Evolutionary conservation across 2,797 vertebrate species (phyloP), one percentile per base, ranked within the genome.

Genomic region (Sebastes matsubarae): DNA sequence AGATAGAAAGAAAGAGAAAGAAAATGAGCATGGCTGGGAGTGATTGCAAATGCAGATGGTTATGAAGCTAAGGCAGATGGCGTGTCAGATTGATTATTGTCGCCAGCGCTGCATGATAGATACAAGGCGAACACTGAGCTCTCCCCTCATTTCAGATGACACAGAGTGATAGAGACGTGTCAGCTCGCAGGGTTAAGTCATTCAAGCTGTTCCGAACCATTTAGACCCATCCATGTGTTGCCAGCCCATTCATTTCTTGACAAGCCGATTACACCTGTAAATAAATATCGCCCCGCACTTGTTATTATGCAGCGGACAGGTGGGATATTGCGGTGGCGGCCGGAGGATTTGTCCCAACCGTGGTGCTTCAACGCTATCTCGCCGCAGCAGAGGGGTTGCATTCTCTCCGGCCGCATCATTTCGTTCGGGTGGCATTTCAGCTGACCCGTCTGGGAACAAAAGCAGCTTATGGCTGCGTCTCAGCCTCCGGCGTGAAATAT

Each of bases 51-150:
- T 93, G 91, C 94, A 95, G 95, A 95, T 96, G 95, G 93, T 91
- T 93, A 88, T 95, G 94, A 92, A 87, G 87, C 86, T 55, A 68
- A 89, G 89, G 93, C 95, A 96, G 94, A 95, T 95, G 94, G 93
- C 75, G 80, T 88, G 93, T 95, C 94, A 94, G 90, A 93, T 90
- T 94, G 94, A 95, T 95, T 95, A 95, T 94, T 89, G 87, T 89
- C 85, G 75, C 85, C 76, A 71, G 84, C 75, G 66, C 85, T 81
- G 89, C 90, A 63, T 93, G 89, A 92, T 90, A 59, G 90, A 93
- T 88, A 79, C 87, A 75, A 91, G 88, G 81, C 55, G 57, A 86
- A 78, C 87, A 77, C 75, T 65, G 83, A 90, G 90, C 88, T 87
- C 80, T 85, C 77, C 85, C 79, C 87, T 89, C 75, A 68, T 92